A percentile compares a stretch with the other conserved stretches of the same genome.
These are phyloP conservation scores for Drosophila tsacasi DNA, from an alignment of 1,140 invertebrate species.

Conservation along the genomic window DNA sequence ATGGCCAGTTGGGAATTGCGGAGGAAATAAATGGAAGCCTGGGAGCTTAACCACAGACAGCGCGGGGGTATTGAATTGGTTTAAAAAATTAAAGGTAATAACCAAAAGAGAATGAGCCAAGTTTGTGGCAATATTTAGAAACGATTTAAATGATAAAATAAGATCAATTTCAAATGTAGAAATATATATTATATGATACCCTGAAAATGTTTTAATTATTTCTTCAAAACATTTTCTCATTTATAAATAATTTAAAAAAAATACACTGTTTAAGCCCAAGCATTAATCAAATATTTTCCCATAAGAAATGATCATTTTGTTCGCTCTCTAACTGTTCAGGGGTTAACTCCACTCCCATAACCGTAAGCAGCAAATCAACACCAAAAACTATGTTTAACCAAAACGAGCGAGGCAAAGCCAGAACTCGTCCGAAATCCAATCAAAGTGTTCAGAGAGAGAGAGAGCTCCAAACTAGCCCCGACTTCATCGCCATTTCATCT, in stretches of 20 bases:
- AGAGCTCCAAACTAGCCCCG: conserved; percentile 19
- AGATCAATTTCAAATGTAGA: neutral
- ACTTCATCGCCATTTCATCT: conserved; percentile 47
- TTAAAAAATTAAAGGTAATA: neutral
- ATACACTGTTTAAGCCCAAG: neutral
- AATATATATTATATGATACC: no score
- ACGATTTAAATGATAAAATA: neutral
- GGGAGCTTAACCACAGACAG: neutral
- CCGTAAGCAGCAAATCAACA: conserved; percentile 34
- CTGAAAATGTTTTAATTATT: neutral
- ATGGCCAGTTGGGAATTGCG: conserved; percentile 19
- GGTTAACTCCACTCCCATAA: conserved; percentile 14
- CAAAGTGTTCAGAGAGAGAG: conserved; percentile 45
- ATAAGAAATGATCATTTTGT: neutral
- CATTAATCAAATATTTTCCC: neutral
- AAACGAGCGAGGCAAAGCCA: conserved; percentile 7
- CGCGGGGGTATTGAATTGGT: neutral
- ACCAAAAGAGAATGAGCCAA: neutral
- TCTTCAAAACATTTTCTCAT: neutral
- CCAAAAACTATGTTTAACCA: conserved; percentile 20
- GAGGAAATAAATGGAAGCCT: neutral
- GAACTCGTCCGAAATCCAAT: conserved; percentile 65
- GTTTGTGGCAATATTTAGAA: neutral
- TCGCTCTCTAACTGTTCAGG: neutral
- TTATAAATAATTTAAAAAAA: neutral